Evolutionary conservation across 2,113 vertebrate species (phyloP).

Genomic region (Antigone vipio): DNA sequence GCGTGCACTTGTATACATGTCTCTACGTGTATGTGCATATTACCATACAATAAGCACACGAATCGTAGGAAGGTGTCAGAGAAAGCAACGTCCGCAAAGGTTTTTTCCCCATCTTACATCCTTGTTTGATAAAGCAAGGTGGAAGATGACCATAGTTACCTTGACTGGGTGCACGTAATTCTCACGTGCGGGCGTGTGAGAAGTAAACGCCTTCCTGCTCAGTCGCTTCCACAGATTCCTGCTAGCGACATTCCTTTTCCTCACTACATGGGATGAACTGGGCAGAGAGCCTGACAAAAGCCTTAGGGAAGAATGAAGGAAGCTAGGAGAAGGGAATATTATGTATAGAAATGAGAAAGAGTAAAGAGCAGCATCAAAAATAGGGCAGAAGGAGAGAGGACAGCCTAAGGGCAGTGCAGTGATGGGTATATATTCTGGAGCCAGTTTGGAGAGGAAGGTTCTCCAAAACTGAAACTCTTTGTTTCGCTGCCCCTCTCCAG

Average conservation of each 20-base stretch:
- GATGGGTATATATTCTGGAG: not conserved
- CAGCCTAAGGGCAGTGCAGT: not conserved
- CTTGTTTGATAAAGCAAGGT: not conserved
- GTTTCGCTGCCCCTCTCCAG: not conserved
- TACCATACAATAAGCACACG: not conserved
- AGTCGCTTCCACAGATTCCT: not conserved
- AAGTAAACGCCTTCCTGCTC: not conserved
- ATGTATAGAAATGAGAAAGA: not conserved
- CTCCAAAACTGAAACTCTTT: not conserved
- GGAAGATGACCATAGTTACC: not conserved
- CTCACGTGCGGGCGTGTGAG: no score
- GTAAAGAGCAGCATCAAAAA: not conserved
- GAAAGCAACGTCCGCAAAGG: not conserved
- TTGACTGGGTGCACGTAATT: not conserved
- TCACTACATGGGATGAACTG: not conserved
- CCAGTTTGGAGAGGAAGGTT: not conserved
- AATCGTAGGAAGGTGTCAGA: not conserved
- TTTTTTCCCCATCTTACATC: not conserved
- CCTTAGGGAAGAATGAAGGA: not conserved
- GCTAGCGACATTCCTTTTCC: not conserved
- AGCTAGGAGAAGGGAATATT: not conserved
- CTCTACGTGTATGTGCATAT: rapidly evolving
- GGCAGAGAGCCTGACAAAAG: not conserved
- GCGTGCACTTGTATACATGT: rapidly evolving
- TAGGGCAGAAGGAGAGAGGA: not conserved